These are phyloP conservation scores for Lordiphosa collinella DNA, from an alignment of 1,140 invertebrate genomes.

Conservation along the genomic window DNA sequence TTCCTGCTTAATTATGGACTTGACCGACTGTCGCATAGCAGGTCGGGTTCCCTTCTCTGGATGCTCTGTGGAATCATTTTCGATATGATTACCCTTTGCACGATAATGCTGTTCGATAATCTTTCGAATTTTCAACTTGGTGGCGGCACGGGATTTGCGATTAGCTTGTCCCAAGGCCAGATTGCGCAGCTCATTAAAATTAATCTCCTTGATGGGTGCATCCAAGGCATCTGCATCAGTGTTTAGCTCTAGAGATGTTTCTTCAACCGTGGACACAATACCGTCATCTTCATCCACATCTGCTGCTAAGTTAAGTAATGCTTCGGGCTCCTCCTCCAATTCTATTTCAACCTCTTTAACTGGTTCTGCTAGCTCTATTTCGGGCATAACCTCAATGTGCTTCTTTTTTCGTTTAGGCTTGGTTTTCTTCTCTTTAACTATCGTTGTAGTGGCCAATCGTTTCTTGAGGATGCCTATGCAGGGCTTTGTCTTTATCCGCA, in stretches of 20 bases:
- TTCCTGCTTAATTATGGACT: slow-evolving; percentile 81
- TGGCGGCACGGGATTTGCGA: slow-evolving; percentile 55
- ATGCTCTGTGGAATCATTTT: slow-evolving; percentile 58
- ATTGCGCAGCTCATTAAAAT: slow-evolving; percentile 69
- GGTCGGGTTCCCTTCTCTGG: slow-evolving; percentile 39
- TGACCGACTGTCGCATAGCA: slow-evolving; percentile 79
- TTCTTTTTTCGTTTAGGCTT: slow-evolving; percentile 46
- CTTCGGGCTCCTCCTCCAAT: slow-evolving; percentile 8
- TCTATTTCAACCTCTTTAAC: slow-evolving; percentile 56
- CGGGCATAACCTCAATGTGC: neutral
- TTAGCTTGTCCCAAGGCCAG: slow-evolving; percentile 54
- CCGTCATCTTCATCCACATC: slow-evolving; percentile 57
- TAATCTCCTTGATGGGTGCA: slow-evolving; percentile 57
- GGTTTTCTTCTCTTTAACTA: slow-evolving; percentile 12
- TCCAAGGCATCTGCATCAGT: slow-evolving; percentile 4
- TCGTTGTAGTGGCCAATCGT: neutral
- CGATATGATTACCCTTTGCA: slow-evolving; percentile 64
- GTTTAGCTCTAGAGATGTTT: slow-evolving; percentile 45
- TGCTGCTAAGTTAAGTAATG: neutral
- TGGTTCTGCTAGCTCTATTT: slow-evolving; percentile 35
- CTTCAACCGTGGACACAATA: slow-evolving; percentile 53
- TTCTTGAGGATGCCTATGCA: slow-evolving; percentile 88
- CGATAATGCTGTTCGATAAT: slow-evolving; percentile 74
- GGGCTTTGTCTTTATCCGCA: slow-evolving; percentile 90
- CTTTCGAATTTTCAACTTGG: slow-evolving; percentile 58